Percentiles rank a stretch among this genome's conserved stretches.
Conservation (phyloP, 2,888 invertebrate species). For the Zelleria hepariella region DNA sequence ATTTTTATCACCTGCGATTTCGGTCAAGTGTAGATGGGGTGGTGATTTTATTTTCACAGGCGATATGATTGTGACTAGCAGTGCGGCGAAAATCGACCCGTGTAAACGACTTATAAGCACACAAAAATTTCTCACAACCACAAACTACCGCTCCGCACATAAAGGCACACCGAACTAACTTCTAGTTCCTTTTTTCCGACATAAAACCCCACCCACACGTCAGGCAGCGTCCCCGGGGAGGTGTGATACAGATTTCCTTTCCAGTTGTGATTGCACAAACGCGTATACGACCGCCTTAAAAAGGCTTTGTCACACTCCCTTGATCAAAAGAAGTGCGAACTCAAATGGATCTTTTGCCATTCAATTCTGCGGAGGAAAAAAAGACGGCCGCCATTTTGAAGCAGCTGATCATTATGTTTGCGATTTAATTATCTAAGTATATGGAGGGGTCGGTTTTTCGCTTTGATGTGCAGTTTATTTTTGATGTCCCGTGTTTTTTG, state of each 20-base stretch:
- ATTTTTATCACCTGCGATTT: too few species aligned
- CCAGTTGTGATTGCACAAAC: slow-evolving; percentile 43
- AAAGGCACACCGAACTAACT: neutral
- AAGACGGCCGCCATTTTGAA: neutral
- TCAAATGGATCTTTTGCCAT: neutral
- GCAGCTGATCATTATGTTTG: neutral
- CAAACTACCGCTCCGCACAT: neutral
- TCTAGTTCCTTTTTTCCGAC: neutral
- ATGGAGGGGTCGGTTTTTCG: neutral
- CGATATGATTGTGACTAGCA: too few species aligned
- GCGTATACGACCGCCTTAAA: slow-evolving; percentile 30
- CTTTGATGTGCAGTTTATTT: neutral
- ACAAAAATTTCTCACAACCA: neutral
- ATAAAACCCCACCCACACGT: slow-evolving; percentile 21
- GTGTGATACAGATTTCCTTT: slow-evolving; percentile 30
- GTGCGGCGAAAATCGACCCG: neutral
- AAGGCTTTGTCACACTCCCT: slow-evolving; percentile 18
- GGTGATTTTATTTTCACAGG: too few species aligned
- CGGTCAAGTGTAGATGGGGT: too few species aligned
- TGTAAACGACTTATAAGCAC: too few species aligned
- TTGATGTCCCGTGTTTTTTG: neutral
- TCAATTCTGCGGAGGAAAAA: neutral
- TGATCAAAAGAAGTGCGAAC: slow-evolving; percentile 35
- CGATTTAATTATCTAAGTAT: neutral
- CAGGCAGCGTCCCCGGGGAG: slow-evolving; percentile 12